phyloP scores from a whole-genome alignment of 2,888 invertebrate genomes.

The Physocephala rufipes region DNA sequence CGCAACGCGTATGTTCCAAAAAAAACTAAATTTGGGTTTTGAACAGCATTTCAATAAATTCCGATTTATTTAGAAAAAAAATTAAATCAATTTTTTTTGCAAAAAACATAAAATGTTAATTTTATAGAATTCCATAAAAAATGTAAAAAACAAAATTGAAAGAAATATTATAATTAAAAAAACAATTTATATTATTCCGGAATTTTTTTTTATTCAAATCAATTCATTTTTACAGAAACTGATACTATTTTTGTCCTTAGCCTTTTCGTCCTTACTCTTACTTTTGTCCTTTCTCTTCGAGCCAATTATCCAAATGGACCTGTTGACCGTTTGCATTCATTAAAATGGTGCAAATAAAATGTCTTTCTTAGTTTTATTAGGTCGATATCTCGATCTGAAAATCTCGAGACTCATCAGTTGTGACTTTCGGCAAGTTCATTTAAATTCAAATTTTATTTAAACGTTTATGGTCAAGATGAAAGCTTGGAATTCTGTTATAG shows the following conservation, averaged over 20 bases:
- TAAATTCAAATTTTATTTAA: conserved; percentile 58
- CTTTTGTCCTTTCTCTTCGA: conserved; percentile 14
- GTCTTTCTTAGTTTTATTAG: conserved; percentile 28
- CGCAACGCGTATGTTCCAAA: not conserved
- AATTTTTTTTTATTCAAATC: too few relatives aligned
- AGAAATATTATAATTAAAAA: too few relatives aligned
- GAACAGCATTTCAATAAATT: not conserved
- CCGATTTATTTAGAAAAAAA: too few relatives aligned
- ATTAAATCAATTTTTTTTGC: not conserved
- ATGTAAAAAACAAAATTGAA: too few relatives aligned
- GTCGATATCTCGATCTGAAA: conserved; percentile 5
- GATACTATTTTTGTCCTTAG: not conserved
- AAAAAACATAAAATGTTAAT: too few relatives aligned
- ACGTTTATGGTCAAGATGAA: conserved; percentile 49
- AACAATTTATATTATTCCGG: too few relatives aligned
- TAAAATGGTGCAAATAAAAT: conserved; percentile 49
- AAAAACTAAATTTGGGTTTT: conserved; percentile 1
- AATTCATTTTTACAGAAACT: not conserved
- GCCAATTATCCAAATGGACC: conserved; percentile 46
- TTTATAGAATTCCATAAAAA: too few relatives aligned
- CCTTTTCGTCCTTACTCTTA: too few relatives aligned
- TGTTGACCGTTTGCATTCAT: conserved; percentile 63
- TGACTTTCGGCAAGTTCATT: conserved; percentile 47
- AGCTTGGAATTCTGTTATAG: conserved; percentile 15
- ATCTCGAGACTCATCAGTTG: not conserved